Conservation (phyloP, 2,113 vertebrate species). For the Ciconia stormi region DNA sequence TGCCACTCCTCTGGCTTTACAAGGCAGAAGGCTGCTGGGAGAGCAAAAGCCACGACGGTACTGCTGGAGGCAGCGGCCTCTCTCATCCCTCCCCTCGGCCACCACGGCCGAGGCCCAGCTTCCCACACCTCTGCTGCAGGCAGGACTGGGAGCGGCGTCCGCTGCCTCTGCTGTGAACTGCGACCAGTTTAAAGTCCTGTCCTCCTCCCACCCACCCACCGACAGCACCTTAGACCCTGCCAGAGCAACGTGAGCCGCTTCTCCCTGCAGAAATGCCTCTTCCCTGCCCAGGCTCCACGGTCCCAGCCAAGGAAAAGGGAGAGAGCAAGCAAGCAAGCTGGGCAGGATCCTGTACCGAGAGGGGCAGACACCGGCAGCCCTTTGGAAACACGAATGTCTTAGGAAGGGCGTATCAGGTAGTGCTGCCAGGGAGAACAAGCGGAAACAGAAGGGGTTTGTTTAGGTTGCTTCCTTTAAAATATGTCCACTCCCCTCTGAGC, state of each 20-base stretch:
- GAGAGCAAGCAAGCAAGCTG: background rate
- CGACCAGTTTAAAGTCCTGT: background rate
- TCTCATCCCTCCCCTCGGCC: background rate
- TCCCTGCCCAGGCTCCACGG: rapidly evolving
- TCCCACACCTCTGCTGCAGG: background rate
- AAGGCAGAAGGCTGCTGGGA: background rate
- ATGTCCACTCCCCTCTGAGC: constrained; percentile 34
- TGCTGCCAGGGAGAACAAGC: background rate
- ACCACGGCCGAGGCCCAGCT: rapidly evolving
- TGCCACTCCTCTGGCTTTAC: background rate
- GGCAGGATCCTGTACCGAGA: background rate
- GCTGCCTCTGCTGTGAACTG: background rate
- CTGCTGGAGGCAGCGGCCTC: background rate
- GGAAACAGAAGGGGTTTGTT: background rate
- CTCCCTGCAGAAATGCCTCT: background rate
- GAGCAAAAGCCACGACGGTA: background rate
- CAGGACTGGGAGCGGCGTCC: background rate
- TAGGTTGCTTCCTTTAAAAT: constrained; percentile 5
- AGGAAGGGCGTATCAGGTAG: background rate
- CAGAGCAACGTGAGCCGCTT: background rate
- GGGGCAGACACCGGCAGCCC: background rate
- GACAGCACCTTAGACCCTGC: rapidly evolving
- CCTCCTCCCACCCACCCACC: background rate
- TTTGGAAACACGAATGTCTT: background rate
- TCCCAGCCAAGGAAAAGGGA: background rate